phyloP scores from a whole-genome alignment of 1,140 invertebrate species.

The Holotrichia oblita region DNA sequence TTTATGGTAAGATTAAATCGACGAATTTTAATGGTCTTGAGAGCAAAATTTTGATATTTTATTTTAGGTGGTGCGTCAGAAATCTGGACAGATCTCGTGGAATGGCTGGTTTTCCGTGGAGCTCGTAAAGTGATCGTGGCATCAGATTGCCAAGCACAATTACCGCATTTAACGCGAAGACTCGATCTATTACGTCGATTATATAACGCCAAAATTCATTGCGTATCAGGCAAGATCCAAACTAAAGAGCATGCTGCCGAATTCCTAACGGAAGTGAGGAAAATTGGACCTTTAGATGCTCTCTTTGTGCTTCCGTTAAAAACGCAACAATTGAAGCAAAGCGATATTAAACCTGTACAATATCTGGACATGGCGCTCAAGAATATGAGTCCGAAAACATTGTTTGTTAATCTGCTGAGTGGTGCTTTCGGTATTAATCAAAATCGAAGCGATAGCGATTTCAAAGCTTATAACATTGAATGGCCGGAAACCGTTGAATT shows the following conservation, averaged over 20 bases:
- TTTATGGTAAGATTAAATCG: slow-evolving; percentile 54
- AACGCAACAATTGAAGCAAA: slow-evolving; percentile 42
- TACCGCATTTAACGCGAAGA: slow-evolving; percentile 51
- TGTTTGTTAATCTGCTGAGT: slow-evolving; percentile 54
- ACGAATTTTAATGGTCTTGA: slow-evolving; percentile 19
- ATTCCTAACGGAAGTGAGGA: slow-evolving; percentile 54
- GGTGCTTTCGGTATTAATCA: slow-evolving; percentile 53
- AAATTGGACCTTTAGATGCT: slow-evolving; percentile 52
- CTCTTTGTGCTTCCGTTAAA: slow-evolving; percentile 55
- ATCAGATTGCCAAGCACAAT: slow-evolving; percentile 52
- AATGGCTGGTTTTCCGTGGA: slow-evolving; percentile 87
- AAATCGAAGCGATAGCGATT: slow-evolving; percentile 51
- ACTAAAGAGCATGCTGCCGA: slow-evolving; percentile 54
- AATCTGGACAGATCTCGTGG: slow-evolving; percentile 86
- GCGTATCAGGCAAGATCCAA: slow-evolving; percentile 50
- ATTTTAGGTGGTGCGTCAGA: slow-evolving; percentile 80
- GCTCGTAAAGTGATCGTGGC: slow-evolving; percentile 75
- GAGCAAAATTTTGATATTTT: slow-evolving; percentile 48
- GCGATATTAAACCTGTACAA: slow-evolving; percentile 55
- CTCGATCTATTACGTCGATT: slow-evolving; percentile 51
- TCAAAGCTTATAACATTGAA: slow-evolving; percentile 54
- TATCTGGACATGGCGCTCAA: slow-evolving; percentile 55
- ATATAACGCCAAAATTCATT: slow-evolving; percentile 53
- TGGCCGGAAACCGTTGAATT: slow-evolving; percentile 51
- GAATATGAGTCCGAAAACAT: slow-evolving; percentile 55